These are phyloP conservation scores for Asarcornis scutulata DNA, from an alignment of 2,113 vertebrate genomes.

Conservation along the genomic window DNA sequence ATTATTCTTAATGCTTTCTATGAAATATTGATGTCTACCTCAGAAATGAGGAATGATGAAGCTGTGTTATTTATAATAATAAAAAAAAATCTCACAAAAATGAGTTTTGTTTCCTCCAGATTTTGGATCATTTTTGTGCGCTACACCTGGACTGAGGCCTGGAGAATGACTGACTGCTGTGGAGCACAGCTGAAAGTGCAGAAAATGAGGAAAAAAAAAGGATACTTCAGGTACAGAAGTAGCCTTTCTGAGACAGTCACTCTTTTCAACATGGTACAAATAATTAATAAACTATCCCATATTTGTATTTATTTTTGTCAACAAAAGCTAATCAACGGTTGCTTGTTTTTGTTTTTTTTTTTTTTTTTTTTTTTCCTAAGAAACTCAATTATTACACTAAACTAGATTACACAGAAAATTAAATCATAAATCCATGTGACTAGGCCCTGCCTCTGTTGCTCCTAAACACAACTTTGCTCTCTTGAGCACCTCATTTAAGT, in stretches of 20 bases:
- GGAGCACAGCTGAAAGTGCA: conserved; percentile 10
- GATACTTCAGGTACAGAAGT: not conserved
- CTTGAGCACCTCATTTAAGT: conserved; percentile 72
- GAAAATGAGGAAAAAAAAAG: not conserved
- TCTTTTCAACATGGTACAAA: not conserved
- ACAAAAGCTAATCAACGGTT: conserved; percentile 74
- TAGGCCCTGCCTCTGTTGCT: conserved; percentile 16
- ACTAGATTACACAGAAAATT: conserved; percentile 78
- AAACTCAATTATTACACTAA: conserved; percentile 74
- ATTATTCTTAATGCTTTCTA: not conserved
- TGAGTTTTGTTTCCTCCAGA: not conserved
- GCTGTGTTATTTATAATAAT: not conserved
- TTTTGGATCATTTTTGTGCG: not conserved
- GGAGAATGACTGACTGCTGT: conserved; percentile 10
- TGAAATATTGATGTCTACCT: not conserved
- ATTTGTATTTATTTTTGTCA: conserved; percentile 72
- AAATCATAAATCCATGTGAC: conserved; percentile 77
- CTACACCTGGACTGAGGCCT: not conserved
- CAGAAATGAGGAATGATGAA: not conserved
- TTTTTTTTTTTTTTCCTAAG: conserved; percentile 52
- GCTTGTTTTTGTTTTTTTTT: not conserved
- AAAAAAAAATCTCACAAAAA: not conserved
- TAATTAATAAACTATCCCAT: conserved; percentile 43
- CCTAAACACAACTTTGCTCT: conserved; percentile 60
- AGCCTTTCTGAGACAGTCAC: not conserved